Conservation (phyloP, 2,113 vertebrate species). For the Laticauda laticaudata region DNA sequence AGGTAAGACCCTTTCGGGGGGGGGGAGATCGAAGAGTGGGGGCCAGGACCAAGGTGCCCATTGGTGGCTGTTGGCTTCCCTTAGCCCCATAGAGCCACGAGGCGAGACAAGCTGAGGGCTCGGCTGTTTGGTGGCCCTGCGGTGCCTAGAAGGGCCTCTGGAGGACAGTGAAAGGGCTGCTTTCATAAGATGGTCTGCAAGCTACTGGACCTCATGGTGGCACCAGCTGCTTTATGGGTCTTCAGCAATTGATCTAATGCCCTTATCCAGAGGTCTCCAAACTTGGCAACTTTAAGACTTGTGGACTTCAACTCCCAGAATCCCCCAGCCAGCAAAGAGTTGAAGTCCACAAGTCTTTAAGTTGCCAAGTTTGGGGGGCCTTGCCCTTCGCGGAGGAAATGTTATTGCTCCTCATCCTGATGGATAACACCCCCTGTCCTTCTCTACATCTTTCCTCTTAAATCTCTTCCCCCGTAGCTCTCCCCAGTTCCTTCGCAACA, state of each 20-base stretch:
- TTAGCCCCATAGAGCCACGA: too few relatives aligned
- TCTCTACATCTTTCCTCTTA: background rate
- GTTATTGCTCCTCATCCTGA: background rate
- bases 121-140: background rate
- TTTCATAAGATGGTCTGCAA: background rate
- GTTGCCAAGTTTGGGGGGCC: too few relatives aligned
- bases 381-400: background rate
- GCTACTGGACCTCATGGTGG: background rate
- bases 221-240: background rate
- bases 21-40: accelerated
- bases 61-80: accelerated
- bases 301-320: too few relatives aligned
- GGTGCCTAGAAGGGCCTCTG: too few relatives aligned
- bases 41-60: background rate
- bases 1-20: slow-evolving; percentile 71
- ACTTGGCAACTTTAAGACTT: too few relatives aligned
- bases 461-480: background rate
- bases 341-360: too few relatives aligned
- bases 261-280: too few relatives aligned
- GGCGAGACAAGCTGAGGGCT: background rate
- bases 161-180: background rate
- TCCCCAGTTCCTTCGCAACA: background rate
- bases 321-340: too few relatives aligned
- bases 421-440: background rate
- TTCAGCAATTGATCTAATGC: background rate